Evolutionary conservation across 1,140 invertebrate species (phyloP).

Genomic region (Anagrus nilaparvatae): DNA sequence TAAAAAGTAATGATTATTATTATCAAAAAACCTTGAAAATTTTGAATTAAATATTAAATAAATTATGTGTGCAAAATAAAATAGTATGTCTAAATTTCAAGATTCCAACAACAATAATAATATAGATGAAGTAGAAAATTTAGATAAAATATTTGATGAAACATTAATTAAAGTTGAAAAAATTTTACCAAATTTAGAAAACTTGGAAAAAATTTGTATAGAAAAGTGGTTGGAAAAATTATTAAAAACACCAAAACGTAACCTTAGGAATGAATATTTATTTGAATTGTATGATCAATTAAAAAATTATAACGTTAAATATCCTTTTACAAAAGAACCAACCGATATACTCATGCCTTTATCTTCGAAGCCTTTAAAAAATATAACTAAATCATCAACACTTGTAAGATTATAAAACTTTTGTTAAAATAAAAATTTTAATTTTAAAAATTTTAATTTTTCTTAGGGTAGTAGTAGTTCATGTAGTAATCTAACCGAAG

Average conservation of each 20-base stretch:
- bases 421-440: background rate
- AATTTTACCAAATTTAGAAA: constrained; percentile 22
- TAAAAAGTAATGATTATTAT: background rate
- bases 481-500: too few relatives aligned
- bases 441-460: background rate
- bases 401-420: background rate
- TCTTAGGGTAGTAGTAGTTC: background rate
- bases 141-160: constrained; percentile 35
- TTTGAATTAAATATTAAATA: constrained; percentile 1
- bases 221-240: constrained; percentile 39
- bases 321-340: constrained; percentile 32
- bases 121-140: background rate
- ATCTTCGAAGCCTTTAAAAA: too few relatives aligned
- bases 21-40: constrained; percentile 1
- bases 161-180: constrained; percentile 26
- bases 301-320: constrained; percentile 22
- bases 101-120: background rate
- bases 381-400: too few relatives aligned
- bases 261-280: constrained; percentile 34
- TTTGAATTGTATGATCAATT: constrained; percentile 31
- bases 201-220: constrained; percentile 22
- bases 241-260: constrained; percentile 22
- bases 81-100: background rate
- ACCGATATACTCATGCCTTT: constrained; percentile 16
- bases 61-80: background rate